Conservation (phyloP, 2,113 vertebrate genomes). For the Otolemur garnettii region DNA sequence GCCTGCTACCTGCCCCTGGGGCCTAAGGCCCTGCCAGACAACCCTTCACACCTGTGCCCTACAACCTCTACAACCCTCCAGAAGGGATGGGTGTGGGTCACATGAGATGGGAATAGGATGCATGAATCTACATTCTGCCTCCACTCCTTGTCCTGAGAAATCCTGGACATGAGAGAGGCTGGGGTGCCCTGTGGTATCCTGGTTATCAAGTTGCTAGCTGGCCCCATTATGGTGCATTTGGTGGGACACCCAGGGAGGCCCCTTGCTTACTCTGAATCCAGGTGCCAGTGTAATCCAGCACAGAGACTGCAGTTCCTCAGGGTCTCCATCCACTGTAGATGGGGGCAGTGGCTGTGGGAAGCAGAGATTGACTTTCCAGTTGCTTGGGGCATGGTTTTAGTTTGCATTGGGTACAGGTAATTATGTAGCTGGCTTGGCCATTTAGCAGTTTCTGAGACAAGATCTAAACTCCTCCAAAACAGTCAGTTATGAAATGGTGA, state of each 20-base stretch:
- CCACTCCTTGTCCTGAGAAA: not conserved
- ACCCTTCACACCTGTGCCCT: not conserved
- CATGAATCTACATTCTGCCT: not conserved
- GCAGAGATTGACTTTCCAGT: not conserved
- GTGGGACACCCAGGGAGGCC: fast-evolving
- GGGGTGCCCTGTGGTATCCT: not conserved
- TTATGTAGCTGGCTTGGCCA: not conserved
- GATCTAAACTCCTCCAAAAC: not conserved
- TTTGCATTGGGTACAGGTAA: not conserved
- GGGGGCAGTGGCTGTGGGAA: not conserved
- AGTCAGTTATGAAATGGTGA: not conserved
- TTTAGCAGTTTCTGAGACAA: not conserved
- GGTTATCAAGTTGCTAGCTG: no score
- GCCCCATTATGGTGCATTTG: not conserved
- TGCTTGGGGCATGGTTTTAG: not conserved
- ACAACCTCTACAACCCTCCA: not conserved
- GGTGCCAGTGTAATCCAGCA: not conserved
- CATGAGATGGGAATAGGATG: not conserved
- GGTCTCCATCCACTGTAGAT: not conserved
- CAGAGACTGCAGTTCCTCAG: not conserved
- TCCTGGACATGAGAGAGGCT: not conserved
- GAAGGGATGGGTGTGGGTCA: not conserved
- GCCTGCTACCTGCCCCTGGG: not conserved
- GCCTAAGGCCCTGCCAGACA: no score
- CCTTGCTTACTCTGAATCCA: not conserved